Evolutionary conservation across 2,888 invertebrate species (phyloP).

Genomic region (Ectemnius cavifrons): DNA sequence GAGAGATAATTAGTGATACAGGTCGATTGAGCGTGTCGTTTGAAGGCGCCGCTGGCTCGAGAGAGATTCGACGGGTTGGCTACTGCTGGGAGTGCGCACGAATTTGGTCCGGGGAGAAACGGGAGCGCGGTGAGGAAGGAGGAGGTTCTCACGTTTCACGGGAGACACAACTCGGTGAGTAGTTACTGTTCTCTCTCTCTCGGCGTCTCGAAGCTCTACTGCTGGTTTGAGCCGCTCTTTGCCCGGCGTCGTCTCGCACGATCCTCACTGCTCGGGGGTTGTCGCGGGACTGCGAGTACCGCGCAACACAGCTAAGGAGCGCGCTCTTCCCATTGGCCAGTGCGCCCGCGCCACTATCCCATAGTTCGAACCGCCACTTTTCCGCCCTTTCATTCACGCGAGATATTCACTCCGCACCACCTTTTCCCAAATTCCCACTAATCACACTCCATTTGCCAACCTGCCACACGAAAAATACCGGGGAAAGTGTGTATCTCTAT

Average conservation of each 20-base stretch:
- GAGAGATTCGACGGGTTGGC: background rate
- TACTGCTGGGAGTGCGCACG: slow-evolving; percentile 46
- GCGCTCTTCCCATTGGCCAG: slow-evolving; percentile 26
- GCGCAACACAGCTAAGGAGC: slow-evolving; percentile 28
- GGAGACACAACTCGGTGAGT: slow-evolving; percentile 20
- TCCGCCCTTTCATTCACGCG: background rate
- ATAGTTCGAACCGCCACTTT: slow-evolving; percentile 26
- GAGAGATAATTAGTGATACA: too few relatives aligned
- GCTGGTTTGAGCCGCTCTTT: too few relatives aligned
- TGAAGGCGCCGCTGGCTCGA: slow-evolving; percentile 6
- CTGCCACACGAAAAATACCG: too few relatives aligned
- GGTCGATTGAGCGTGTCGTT: slow-evolving; percentile 18
- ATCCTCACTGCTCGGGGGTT: slow-evolving; percentile 59
- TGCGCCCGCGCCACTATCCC: slow-evolving; percentile 29
- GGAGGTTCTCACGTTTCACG: slow-evolving; percentile 66
- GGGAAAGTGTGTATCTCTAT: too few relatives aligned
- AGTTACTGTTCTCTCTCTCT: too few relatives aligned
- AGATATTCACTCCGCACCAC: slow-evolving; percentile 4
- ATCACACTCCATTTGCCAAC: too few relatives aligned
- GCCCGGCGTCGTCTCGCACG: slow-evolving; percentile 14
- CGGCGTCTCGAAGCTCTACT: too few relatives aligned
- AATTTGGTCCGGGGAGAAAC: slow-evolving; percentile 51
- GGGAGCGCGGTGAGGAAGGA: slow-evolving; percentile 23
- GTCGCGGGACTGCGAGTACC: slow-evolving; percentile 64
- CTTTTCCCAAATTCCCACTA: too few relatives aligned